phyloP scores from a whole-genome alignment of 1,140 invertebrate genomes.

The Zophobas morio region DNA sequence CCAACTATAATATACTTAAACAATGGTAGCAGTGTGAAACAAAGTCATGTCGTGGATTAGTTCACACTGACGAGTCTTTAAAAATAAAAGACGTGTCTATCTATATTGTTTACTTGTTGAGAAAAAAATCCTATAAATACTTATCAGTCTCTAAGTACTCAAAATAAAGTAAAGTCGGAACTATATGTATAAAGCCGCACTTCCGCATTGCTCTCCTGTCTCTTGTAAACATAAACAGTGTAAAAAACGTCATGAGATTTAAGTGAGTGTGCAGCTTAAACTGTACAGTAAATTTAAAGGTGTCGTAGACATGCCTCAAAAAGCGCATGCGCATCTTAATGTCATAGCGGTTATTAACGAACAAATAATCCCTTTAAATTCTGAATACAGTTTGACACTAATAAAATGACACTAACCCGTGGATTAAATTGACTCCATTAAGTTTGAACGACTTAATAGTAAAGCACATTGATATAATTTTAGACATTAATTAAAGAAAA shows the following conservation, averaged over 20 bases:
- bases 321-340: background rate
- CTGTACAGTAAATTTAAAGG: constrained; percentile 13
- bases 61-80: too few relatives aligned
- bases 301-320: too few relatives aligned
- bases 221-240: too few relatives aligned
- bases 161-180: constrained; percentile 15
- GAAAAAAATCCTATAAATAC: constrained; percentile 2
- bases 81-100: too few relatives aligned
- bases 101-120: constrained; percentile 4
- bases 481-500: constrained; percentile 19
- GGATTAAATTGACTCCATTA: constrained; percentile 30
- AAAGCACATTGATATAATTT: constrained; percentile 11
- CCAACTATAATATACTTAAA: too few relatives aligned
- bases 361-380: constrained; percentile 6
- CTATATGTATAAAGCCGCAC: too few relatives aligned
- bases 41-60: too few relatives aligned
- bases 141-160: constrained; percentile 32
- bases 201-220: too few relatives aligned
- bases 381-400: constrained; percentile 2
- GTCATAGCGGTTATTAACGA: too few relatives aligned
- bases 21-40: too few relatives aligned
- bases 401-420: constrained; percentile 37
- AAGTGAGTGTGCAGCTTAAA: background rate
- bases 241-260: background rate
- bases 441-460: background rate